Conservation (phyloP, 2,888 invertebrate species). For the Clanis bilineata region DNA sequence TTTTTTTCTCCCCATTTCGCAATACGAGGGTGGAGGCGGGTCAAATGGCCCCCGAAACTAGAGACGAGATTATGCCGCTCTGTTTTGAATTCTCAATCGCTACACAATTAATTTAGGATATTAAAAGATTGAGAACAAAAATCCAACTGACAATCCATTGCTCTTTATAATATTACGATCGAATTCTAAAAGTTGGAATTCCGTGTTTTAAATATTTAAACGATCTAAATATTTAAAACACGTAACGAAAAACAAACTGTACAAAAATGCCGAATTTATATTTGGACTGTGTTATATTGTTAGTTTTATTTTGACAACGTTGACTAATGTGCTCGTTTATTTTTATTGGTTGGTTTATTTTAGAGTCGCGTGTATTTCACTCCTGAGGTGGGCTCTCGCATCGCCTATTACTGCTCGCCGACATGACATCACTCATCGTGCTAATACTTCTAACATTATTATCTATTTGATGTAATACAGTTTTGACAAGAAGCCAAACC, state of each 20-base stretch:
- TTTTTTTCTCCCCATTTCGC: conserved; percentile 62
- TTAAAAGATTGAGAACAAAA: neutral
- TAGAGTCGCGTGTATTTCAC: conserved; percentile 66
- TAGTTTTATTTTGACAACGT: conserved; percentile 77
- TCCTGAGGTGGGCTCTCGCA: conserved; percentile 60
- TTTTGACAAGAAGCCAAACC: conserved; percentile 66
- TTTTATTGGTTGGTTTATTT: conserved; percentile 75
- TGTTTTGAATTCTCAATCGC: conserved; percentile 64
- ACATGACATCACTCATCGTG: conserved; percentile 75
- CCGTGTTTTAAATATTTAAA: neutral
- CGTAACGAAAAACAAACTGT: conserved; percentile 31
- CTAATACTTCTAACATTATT: conserved; percentile 67
- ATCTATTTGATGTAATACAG: conserved; percentile 66
- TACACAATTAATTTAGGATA: conserved; percentile 51
- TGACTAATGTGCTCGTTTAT: conserved; percentile 79
- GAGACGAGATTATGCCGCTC: conserved; percentile 55
- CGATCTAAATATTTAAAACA: conserved; percentile 4
- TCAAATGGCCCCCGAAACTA: conserved; percentile 40
- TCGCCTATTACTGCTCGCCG: conserved; percentile 72
- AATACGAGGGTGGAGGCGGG: conserved; percentile 42
- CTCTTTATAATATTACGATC: neutral
- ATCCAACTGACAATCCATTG: neutral
- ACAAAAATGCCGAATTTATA: conserved; percentile 32
- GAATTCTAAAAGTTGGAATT: neutral
- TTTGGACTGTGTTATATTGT: conserved; percentile 58